These are phyloP conservation scores for Echinarachnius parma DNA, from an alignment of 53 echinoderm and acorn worm species.

Conservation along the genomic window DNA sequence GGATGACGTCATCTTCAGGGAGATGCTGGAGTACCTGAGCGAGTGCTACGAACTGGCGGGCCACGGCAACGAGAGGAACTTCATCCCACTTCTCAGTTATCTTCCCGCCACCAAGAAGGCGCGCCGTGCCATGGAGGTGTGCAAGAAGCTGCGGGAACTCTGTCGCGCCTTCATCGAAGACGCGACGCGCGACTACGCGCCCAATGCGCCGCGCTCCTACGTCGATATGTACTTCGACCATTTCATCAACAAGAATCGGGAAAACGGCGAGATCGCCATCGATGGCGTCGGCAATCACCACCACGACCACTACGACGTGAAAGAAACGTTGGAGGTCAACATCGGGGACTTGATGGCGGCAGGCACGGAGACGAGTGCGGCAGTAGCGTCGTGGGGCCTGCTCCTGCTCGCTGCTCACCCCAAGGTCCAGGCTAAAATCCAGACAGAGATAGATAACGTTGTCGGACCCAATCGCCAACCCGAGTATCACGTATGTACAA, in stretches of 20 bases:
- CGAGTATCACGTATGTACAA: not conserved
- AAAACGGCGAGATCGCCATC: not conserved
- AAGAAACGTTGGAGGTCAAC: not conserved
- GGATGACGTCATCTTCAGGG: conserved; percentile 8
- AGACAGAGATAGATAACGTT: not conserved
- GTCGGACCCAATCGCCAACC: not conserved
- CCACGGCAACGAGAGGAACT: conserved; percentile 1
- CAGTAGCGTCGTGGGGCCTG: conserved; percentile 1
- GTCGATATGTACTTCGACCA: conserved; percentile 4
- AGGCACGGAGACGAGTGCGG: conserved; percentile 1
- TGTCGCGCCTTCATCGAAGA: not conserved
- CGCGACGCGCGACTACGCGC: not conserved
- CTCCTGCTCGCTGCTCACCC: not conserved
- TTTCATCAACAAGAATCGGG: not conserved
- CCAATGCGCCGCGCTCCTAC: not conserved
- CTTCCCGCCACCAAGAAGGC: not conserved
- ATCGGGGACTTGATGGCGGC: conserved; percentile 5
- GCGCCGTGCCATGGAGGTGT: conserved; percentile 1
- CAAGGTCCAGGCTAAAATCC: not conserved
- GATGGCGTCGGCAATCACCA: not conserved
- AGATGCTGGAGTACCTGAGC: not conserved
- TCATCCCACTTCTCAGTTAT: not conserved
- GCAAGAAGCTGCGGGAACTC: not conserved
- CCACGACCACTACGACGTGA: not conserved
- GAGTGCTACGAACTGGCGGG: conserved; percentile 8